These are phyloP conservation scores for Agelastica alni DNA, from an alignment of 2,888 invertebrate genomes.

Conservation along the genomic window DNA sequence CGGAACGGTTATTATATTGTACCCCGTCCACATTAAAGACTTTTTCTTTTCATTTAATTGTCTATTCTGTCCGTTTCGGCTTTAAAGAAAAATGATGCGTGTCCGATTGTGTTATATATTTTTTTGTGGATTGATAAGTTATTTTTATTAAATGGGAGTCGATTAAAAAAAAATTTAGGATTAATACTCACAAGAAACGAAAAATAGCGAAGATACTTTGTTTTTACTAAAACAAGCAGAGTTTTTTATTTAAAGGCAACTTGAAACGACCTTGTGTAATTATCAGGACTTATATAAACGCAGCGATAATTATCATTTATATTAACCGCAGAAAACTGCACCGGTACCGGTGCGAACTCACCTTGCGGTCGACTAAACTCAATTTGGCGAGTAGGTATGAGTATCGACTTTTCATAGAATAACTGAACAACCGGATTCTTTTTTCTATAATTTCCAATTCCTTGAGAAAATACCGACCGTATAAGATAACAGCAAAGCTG, in stretches of 20 bases:
- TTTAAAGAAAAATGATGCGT: not conserved
- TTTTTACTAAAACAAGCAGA: too few species aligned
- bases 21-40: too few species aligned
- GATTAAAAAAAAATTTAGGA: not conserved
- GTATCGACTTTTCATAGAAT: too few species aligned
- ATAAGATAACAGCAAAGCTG: too few species aligned
- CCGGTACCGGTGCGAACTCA: not conserved
- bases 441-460: too few species aligned
- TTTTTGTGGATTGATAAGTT: not conserved
- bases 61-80: not conserved
- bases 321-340: not conserved
- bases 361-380: not conserved
- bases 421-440: too few species aligned
- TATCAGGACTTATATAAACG: not conserved
- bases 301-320: not conserved
- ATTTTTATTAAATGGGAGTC: not conserved
- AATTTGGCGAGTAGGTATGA: not conserved
- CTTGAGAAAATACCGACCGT: too few species aligned
- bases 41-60: too few species aligned
- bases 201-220: too few species aligned
- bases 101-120: too few species aligned
- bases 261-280: slow-evolving; percentile 2
- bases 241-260: not conserved
- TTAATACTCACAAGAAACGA: too few species aligned
- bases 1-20: too few species aligned